phyloP scores from a whole-genome alignment of 2,888 invertebrate genomes.

The Tetranychus piercei region DNA sequence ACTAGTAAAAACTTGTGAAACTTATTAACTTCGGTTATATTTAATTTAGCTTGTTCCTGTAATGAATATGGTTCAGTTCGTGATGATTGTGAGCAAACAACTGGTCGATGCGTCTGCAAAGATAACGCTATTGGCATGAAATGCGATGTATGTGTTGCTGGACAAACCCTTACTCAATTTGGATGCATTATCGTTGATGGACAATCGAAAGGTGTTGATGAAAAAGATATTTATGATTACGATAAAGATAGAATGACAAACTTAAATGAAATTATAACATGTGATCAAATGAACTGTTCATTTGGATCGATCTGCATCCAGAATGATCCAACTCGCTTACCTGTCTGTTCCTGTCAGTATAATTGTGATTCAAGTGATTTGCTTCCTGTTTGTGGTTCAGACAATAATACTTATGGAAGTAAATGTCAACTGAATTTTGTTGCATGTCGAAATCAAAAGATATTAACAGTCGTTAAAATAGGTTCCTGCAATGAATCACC shows the following conservation, averaged over 20 bases:
- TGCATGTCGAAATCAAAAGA: slow-evolving; percentile 55
- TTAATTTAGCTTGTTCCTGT: slow-evolving; percentile 57
- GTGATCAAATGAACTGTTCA: slow-evolving; percentile 57
- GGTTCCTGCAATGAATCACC: slow-evolving; percentile 31
- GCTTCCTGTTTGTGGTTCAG: slow-evolving; percentile 52
- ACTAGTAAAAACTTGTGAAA: background rate
- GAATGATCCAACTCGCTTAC: slow-evolving; percentile 44
- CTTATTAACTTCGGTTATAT: slow-evolving; percentile 28
- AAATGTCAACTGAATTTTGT: slow-evolving; percentile 56
- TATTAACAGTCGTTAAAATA: slow-evolving; percentile 46
- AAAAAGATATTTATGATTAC: background rate
- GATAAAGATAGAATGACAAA: background rate
- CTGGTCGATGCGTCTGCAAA: slow-evolving; percentile 70
- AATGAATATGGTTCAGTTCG: slow-evolving; percentile 70
- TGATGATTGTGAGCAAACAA: slow-evolving; percentile 85
- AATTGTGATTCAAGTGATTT: slow-evolving; percentile 42
- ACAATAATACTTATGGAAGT: slow-evolving; percentile 60
- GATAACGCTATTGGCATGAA: slow-evolving; percentile 53
- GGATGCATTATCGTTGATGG: background rate
- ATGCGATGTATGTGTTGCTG: slow-evolving; percentile 45
- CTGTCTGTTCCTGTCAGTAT: slow-evolving; percentile 54
- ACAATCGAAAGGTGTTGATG: background rate
- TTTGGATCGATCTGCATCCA: slow-evolving; percentile 62
- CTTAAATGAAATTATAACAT: slow-evolving; percentile 31
- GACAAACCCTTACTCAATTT: background rate